A percentile compares a stretch with the other conserved stretches of the same genome.
phyloP scores from a whole-genome alignment of 2,113 vertebrate species.

The Catharus fuscescens region DNA sequence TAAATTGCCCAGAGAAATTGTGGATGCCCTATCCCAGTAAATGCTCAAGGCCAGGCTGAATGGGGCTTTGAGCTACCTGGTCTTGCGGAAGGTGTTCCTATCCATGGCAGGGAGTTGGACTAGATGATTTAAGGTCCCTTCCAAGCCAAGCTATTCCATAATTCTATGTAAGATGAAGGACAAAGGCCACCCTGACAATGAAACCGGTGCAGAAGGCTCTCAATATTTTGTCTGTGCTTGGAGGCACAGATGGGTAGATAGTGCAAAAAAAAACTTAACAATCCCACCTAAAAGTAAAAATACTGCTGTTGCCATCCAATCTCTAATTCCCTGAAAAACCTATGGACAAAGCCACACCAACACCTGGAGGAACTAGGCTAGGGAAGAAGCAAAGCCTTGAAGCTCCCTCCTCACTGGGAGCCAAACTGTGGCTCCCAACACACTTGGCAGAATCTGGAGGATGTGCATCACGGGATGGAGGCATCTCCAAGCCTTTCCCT shows the following conservation, averaged over 20 bases:
- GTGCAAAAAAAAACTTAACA: not conserved
- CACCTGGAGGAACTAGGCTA: not conserved
- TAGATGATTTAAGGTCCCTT: not conserved
- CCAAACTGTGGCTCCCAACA: rapidly evolving
- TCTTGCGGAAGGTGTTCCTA: not conserved
- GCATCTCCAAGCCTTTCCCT: rapidly evolving
- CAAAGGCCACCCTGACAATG: not conserved
- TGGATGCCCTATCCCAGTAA: not conserved
- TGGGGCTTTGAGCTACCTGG: not conserved
- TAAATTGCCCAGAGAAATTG: not conserved
- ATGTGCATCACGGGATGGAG: rapidly evolving
- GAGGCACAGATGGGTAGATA: not conserved
- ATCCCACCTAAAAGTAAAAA: not conserved
- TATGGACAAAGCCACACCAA: not conserved
- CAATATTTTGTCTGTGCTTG: not conserved
- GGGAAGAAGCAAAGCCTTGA: not conserved
- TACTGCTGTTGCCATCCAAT: not conserved
- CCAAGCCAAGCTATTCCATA: not conserved
- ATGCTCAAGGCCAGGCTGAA: not conserved
- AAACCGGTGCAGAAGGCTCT: not conserved
- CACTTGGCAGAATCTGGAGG: not conserved
- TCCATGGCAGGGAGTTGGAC: not conserved
- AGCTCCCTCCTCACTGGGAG: not conserved
- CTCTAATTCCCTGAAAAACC: not conserved
- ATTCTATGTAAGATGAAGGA: not conserved